Percentiles rank a stretch among this genome's conserved stretches.
phyloP scores from a whole-genome alignment of 2,797 vertebrate genomes.

The Orientallactaga sibirica region DNA sequence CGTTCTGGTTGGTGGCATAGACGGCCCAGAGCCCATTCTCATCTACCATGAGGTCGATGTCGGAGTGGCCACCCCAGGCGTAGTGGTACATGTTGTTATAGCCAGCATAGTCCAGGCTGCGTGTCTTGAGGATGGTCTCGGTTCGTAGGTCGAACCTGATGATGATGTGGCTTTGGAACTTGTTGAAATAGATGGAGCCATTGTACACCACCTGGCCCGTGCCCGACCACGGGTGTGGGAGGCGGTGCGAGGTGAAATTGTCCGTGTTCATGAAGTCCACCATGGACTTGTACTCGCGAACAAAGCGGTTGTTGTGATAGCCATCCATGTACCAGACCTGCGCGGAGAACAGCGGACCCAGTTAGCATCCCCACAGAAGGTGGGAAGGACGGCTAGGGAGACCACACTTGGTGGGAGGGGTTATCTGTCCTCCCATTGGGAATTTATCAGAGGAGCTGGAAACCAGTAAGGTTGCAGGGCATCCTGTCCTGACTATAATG shows the following conservation, averaged over 20 bases:
- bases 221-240: conserved; percentile 98
- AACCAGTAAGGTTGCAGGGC: background rate
- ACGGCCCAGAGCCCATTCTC: conserved; percentile 98
- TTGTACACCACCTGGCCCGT: conserved; percentile 99
- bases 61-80: conserved; percentile 98
- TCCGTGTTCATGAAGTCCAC: conserved; percentile 96
- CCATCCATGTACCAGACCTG: conserved; percentile 99
- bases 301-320: conserved; percentile 98
- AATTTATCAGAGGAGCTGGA: too few species aligned
- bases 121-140: conserved; percentile 95
- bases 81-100: conserved; percentile 99
- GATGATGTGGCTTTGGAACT: conserved; percentile 99
- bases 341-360: background rate
- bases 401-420: background rate
- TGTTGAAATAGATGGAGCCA: conserved; percentile 99
- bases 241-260: conserved; percentile 98
- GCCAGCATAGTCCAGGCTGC: conserved; percentile 96
- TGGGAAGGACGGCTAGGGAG: background rate
- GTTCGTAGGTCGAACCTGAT: conserved; percentile 98
- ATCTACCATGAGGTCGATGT: conserved; percentile 99
- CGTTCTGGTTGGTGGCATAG: conserved; percentile 99
- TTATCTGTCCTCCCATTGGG: rapidly evolving
- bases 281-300: conserved; percentile 97
- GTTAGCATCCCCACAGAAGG: rapidly evolving
- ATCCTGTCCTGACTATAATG: background rate